Evolutionary conservation across 2,888 invertebrate genomes (phyloP).

Genomic region (Beris chalybata): DNA sequence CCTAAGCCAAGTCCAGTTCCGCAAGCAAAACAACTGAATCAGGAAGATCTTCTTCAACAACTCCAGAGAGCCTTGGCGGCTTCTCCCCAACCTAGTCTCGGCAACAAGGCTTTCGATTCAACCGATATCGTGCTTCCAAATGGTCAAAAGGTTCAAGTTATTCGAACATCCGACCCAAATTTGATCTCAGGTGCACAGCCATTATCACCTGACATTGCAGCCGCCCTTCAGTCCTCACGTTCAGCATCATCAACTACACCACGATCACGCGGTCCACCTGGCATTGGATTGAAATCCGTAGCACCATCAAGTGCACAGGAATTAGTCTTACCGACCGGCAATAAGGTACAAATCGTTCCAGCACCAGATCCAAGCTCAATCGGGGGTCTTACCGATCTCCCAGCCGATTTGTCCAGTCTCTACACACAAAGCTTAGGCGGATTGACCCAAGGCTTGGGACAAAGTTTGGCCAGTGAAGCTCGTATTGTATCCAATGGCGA

Average conservation of each 20-base stretch:
- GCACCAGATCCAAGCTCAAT: slow-evolving; percentile 67
- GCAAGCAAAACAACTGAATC: slow-evolving; percentile 57
- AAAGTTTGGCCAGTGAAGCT: slow-evolving; percentile 54
- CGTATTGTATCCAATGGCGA: slow-evolving; percentile 59
- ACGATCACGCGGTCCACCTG: background rate
- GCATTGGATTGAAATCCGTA: slow-evolving; percentile 39
- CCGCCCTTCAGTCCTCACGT: slow-evolving; percentile 4
- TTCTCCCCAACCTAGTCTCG: slow-evolving; percentile 65
- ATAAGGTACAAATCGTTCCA: slow-evolving; percentile 71
- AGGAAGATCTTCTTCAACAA: slow-evolving; percentile 74
- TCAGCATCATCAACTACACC: background rate
- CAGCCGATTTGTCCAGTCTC: slow-evolving; percentile 49
- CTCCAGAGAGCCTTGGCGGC: slow-evolving; percentile 73
- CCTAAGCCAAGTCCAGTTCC: slow-evolving; percentile 48
- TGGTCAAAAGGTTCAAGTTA: slow-evolving; percentile 75
- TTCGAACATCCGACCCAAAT: slow-evolving; percentile 71
- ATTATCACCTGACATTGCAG: slow-evolving; percentile 55
- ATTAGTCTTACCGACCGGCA: slow-evolving; percentile 71
- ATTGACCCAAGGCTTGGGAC: slow-evolving; percentile 55
- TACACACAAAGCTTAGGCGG: slow-evolving; percentile 53
- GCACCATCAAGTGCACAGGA: slow-evolving; percentile 62
- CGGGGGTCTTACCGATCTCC: slow-evolving; percentile 52
- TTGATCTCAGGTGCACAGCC: slow-evolving; percentile 63
- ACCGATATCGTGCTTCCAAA: slow-evolving; percentile 73
- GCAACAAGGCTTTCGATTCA: slow-evolving; percentile 67